Evolutionary conservation across 2,113 vertebrate genomes (phyloP).

Genomic region (Ailuropoda melanoleuca): DNA sequence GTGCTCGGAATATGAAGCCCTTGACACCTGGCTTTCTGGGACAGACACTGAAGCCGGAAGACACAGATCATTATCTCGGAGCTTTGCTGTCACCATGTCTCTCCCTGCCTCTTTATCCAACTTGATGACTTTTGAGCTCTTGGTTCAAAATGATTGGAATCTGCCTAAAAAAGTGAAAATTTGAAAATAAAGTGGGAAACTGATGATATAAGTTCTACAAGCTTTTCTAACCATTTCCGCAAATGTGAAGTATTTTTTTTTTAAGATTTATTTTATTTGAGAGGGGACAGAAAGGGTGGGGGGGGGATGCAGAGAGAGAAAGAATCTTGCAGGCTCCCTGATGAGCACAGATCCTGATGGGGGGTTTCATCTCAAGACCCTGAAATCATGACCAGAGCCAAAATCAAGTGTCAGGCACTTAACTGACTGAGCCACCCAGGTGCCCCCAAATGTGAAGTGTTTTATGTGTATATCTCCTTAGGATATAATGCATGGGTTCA

Average conservation of each 20-base stretch:
- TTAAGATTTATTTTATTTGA: not conserved
- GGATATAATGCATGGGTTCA: not conserved
- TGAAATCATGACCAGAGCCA: not conserved
- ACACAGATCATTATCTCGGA: not conserved
- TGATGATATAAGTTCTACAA: not conserved
- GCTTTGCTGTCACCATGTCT: not conserved
- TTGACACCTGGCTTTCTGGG: not conserved
- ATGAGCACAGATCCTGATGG: not conserved
- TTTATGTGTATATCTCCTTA: not conserved
- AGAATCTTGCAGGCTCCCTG: not conserved
- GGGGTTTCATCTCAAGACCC: not conserved
- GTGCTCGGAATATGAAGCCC: not conserved
- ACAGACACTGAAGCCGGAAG: not conserved
- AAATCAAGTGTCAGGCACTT: not conserved
- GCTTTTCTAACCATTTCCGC: not conserved
- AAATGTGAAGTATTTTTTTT: not conserved
- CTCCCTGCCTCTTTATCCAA: not conserved
- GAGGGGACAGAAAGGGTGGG: not conserved
- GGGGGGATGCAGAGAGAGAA: not conserved
- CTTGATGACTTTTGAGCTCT: not conserved
- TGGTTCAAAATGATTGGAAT: conserved; percentile 1
- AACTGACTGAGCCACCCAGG: not conserved
- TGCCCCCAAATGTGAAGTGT: not conserved
- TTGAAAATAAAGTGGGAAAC: conserved; percentile 16
- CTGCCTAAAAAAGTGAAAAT: not conserved